phyloP scores from a whole-genome alignment of 2,797 vertebrate genomes.

The Melanotaenia trifasciata region DNA sequence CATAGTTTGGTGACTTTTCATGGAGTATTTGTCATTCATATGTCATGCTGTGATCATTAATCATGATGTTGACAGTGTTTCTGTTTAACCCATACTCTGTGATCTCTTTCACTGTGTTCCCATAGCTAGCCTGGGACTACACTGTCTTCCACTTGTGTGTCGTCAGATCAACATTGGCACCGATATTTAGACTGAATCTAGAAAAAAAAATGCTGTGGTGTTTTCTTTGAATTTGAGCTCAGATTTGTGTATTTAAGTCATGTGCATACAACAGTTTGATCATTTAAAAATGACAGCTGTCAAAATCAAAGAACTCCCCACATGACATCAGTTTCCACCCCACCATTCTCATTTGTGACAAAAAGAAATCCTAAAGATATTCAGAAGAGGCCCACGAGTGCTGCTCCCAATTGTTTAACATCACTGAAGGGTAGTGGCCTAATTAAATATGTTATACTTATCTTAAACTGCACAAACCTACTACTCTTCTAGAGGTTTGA shows the following conservation, averaged over 20 bases:
- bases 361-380: conserved; percentile 1
- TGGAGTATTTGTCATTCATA: conserved; percentile 60
- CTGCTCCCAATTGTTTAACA: conserved; percentile 11
- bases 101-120: conserved; percentile 68
- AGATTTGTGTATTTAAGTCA: conserved; percentile 15
- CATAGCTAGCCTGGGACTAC: conserved; percentile 70
- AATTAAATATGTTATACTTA: conserved; percentile 1
- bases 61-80: conserved; percentile 69
- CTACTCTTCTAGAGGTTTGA: conserved; percentile 36
- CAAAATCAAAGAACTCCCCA: conserved; percentile 37
- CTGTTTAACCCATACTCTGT: conserved; percentile 78
- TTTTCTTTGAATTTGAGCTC: conserved; percentile 39
- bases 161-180: conserved; percentile 44
- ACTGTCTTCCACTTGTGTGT: conserved; percentile 65
- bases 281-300: conserved; percentile 17
- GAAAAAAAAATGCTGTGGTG: conserved; percentile 21
- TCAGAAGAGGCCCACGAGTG: conserved; percentile 2
- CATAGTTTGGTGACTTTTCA: conserved; percentile 41
- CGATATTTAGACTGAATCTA: conserved; percentile 12
- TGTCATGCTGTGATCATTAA: conserved; percentile 68
- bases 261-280: conserved; percentile 1
- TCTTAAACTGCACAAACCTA: conserved; percentile 1
- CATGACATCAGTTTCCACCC: conserved; percentile 30
- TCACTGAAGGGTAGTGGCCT: conserved; percentile 2
- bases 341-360: conserved; percentile 1